Conservation (phyloP, 2,113 vertebrate species). For the Neotoma lepida region DNA sequence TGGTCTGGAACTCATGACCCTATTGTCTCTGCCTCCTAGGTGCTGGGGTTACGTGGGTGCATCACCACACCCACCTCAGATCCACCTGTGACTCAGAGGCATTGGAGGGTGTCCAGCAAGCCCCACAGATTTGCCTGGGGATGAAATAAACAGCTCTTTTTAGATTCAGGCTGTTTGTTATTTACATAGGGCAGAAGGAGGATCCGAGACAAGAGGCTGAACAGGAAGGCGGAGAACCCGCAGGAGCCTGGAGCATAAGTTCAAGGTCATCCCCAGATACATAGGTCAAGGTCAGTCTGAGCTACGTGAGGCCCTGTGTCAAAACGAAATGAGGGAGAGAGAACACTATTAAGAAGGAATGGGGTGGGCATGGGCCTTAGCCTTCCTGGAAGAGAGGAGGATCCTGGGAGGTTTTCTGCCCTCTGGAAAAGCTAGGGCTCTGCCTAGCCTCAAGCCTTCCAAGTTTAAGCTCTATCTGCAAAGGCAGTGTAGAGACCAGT, state of each 20-base stretch:
- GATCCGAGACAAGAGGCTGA: background rate
- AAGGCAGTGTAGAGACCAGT: background rate
- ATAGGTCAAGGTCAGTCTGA: background rate
- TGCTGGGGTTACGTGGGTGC: background rate
- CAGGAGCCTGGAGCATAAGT: background rate
- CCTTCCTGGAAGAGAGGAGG: background rate
- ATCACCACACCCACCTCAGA: background rate
- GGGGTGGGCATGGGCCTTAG: too few species aligned
- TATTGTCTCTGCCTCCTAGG: background rate
- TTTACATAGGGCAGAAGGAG: background rate
- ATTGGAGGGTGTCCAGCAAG: background rate
- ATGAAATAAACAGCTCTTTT: slow-evolving; percentile 42
- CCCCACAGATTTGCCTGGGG: background rate
- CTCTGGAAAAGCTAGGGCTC: background rate
- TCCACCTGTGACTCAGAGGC: background rate
- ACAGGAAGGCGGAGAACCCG: background rate
- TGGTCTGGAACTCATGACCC: background rate
- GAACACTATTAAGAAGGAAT: background rate
- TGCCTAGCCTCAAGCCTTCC: background rate
- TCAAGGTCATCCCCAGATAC: background rate
- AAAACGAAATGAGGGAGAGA: background rate
- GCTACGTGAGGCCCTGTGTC: background rate
- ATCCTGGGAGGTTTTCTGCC: background rate
- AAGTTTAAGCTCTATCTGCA: rapidly evolving
- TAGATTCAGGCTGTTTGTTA: background rate